These are phyloP conservation scores for Stigmatopora argus DNA, from an alignment of 2,113 vertebrate genomes.

Conservation along the genomic window DNA sequence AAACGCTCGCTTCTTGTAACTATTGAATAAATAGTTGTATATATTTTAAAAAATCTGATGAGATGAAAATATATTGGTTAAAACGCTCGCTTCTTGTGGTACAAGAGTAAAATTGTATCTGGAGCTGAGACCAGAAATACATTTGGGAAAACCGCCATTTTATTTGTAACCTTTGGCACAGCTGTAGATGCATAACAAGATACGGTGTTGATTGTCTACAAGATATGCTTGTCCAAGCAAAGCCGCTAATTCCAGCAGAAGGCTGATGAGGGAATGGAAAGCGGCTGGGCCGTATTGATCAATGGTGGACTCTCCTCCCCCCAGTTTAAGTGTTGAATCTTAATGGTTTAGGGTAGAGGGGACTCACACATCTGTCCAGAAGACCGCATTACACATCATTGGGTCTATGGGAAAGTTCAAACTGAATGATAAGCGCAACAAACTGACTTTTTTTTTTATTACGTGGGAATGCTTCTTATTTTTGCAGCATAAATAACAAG, in stretches of 20 bases:
- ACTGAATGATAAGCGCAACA: background rate
- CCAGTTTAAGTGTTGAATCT: slow-evolving; percentile 32
- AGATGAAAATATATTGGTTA: background rate
- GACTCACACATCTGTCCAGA: slow-evolving; percentile 17
- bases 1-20: background rate
- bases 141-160: background rate
- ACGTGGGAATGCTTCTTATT: background rate
- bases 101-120: background rate
- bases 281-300: slow-evolving; percentile 19
- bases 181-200: slow-evolving; percentile 23
- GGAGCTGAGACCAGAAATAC: background rate
- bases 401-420: slow-evolving; percentile 15
- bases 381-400: slow-evolving; percentile 14
- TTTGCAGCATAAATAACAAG: slow-evolving; percentile 12
- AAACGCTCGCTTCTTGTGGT: background rate
- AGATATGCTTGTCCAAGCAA: slow-evolving; percentile 9
- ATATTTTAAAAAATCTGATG: too few relatives aligned
- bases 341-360: background rate
- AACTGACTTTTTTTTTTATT: slow-evolving; percentile 14
- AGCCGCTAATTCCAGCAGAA: slow-evolving; percentile 6
- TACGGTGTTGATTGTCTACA: slow-evolving; percentile 17
- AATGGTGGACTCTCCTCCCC: slow-evolving; percentile 9
- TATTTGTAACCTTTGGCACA: background rate
- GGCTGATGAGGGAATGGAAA: slow-evolving; percentile 11
- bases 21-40: too few relatives aligned